Conservation (phyloP, 2,888 invertebrate genomes). For the Tachystola acroxantha region DNA sequence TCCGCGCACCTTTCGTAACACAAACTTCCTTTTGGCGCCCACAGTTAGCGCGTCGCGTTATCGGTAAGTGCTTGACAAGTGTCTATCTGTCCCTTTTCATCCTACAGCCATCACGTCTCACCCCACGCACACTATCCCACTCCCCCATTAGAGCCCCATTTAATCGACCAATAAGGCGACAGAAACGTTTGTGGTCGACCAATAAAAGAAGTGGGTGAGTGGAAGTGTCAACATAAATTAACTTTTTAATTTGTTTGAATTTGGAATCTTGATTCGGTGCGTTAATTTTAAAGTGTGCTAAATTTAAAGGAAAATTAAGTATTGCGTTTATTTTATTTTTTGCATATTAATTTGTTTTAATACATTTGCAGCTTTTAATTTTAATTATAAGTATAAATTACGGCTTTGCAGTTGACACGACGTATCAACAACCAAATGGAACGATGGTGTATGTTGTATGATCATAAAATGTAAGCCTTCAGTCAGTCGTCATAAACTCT, state of each 20-base stretch:
- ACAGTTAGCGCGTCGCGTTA: constrained; percentile 58
- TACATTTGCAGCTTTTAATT: too few species aligned
- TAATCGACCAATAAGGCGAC: constrained; percentile 60
- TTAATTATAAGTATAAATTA: too few species aligned
- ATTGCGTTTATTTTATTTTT: constrained; percentile 9
- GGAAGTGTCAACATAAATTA: constrained; percentile 71
- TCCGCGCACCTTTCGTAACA: constrained; percentile 38
- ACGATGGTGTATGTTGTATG: too few species aligned
- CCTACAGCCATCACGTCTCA: constrained; percentile 26
- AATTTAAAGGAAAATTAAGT: too few species aligned
- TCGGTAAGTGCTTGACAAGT: constrained; percentile 70
- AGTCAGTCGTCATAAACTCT: too few species aligned
- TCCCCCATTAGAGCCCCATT: constrained; percentile 57
- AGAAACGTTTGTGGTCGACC: constrained; percentile 52
- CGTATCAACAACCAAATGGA: too few species aligned
- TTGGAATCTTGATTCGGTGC: constrained; percentile 26
- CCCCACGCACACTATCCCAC: constrained; percentile 45
- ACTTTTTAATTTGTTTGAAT: constrained; percentile 49
- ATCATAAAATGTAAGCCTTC: too few species aligned
- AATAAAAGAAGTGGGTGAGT: constrained; percentile 69
- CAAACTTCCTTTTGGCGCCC: constrained; percentile 57
- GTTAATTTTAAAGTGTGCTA: neutral
- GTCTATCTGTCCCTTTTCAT: constrained; percentile 61
- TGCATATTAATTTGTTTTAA: too few species aligned
- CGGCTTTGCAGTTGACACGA: too few species aligned